Evolutionary conservation across 2,797 vertebrate genomes (phyloP), one percentile per base, ranked within the genome.

Genomic region (Coregonus sp.): DNA sequence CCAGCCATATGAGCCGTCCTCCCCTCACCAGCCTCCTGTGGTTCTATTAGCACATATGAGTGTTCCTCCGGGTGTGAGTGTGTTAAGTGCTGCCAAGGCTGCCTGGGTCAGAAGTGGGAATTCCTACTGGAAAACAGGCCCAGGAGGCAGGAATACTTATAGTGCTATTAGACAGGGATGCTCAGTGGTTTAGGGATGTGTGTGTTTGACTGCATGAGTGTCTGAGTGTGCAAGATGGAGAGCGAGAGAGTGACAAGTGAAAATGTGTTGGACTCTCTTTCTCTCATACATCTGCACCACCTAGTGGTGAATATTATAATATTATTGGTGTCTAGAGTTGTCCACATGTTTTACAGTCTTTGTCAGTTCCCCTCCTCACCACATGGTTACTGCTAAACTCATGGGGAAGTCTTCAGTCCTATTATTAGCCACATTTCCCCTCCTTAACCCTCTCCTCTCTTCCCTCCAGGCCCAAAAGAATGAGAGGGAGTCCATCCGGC

Each of bases 401-500:
- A 31, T 29, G 16, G 25, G 50, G 25, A 29, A 14, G 56, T 66
- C 35, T 9, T 74, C 78, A 52, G 72, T 4, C 31, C 51, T 25
- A 14, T 7, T 33, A n/a, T 31, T 35, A 29, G 1, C 9, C 16
- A 63, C 5, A 9, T 29, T 63, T 6, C 12, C 50, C 35, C 15
- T 54, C 35, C 72, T 0, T 7, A 65, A 56, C 16, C 1, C 47
- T 85, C 65, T 85, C 2, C 70, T 40, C 33, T 67, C 33, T 25
- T 25, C 88, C 1, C 63, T 20, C 37, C 85, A 99, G 98, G 98
- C 98, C 91, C 98, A 99, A 91, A 99, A 99, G 94, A 99, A 98
- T 96, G 98, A 99, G 92, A 95, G 98, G 51, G 98, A 99, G 91
- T 99, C 97, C 63, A 99, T 99, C 93, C 92, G 98, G 90, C 97